A percentile compares a stretch with the other conserved stretches of the same genome.
Evolutionary conservation across 2,888 invertebrate species (phyloP).

Genomic region (Rhingia rostrata): DNA sequence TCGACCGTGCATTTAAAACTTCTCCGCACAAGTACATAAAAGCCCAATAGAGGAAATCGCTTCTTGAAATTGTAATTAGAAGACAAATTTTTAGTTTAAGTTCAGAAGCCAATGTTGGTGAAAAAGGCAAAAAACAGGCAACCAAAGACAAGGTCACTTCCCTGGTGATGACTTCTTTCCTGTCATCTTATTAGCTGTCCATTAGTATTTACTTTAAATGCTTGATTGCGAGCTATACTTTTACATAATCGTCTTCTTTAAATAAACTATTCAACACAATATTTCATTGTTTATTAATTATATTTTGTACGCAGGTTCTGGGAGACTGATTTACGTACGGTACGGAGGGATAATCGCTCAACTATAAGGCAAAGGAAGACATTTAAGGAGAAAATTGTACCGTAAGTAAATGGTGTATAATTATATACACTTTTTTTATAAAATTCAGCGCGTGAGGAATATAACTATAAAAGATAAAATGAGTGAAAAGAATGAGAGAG

Average conservation of each 20-base stretch:
- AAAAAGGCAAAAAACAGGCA: no score
- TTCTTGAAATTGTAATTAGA: no score
- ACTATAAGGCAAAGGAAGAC: conserved; percentile 81
- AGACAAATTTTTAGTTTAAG: no score
- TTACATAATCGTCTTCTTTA: neutral
- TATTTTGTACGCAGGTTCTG: conserved; percentile 85
- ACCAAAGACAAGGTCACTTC: no score
- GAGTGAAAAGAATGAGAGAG: conserved; percentile 7
- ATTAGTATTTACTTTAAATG: neutral
- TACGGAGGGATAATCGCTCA: conserved; percentile 87
- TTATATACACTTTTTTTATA: neutral
- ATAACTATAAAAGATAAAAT: neutral
- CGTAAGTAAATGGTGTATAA: conserved; percentile 75
- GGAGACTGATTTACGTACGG: conserved; percentile 91
- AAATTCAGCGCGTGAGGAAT: no score
- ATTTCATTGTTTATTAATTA: conserved; percentile 25
- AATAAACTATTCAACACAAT: neutral
- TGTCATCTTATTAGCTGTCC: no score
- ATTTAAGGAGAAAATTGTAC: conserved; percentile 76
- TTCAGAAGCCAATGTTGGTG: no score
- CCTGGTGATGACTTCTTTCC: no score
- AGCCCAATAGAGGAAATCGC: no score
- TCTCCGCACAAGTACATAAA: no score
- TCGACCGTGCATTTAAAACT: no score
- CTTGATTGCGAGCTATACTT: neutral